phyloP scores from a whole-genome alignment of 2,888 invertebrate genomes.

The Rhagonycha fulva region DNA sequence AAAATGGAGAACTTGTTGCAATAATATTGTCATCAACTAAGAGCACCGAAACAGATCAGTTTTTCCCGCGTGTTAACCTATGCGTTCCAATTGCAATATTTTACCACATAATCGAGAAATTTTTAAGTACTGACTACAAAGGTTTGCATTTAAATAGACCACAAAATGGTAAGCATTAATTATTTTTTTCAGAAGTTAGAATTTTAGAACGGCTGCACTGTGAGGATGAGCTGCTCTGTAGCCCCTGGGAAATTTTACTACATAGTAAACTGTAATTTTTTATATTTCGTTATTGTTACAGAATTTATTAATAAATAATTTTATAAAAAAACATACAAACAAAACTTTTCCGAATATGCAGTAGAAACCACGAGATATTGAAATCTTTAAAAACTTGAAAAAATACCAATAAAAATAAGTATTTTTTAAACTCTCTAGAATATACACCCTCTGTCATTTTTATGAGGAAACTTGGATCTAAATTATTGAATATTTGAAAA shows the following conservation, averaged over 20 bases:
- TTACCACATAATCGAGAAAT: background rate
- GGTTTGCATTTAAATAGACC: background rate
- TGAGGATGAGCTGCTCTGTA: background rate
- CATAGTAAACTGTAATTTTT: background rate
- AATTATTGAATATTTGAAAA: too few species aligned
- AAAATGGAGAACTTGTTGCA: slow-evolving; percentile 58
- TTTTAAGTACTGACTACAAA: background rate
- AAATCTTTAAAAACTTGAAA: too few species aligned
- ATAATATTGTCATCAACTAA: slow-evolving; percentile 63
- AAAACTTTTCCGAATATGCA: too few species aligned
- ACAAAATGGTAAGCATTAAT: background rate
- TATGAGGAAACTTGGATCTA: too few species aligned
- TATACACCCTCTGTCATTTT: too few species aligned
- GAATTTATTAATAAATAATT: background rate
- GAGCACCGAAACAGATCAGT: slow-evolving; percentile 54
- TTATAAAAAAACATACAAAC: too few species aligned
- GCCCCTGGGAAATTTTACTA: background rate
- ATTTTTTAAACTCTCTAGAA: too few species aligned
- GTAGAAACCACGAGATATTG: too few species aligned
- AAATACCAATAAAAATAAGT: too few species aligned
- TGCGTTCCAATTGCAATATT: slow-evolving; percentile 56
- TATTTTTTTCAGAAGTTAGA: background rate
- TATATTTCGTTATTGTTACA: background rate
- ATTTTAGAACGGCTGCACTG: background rate
- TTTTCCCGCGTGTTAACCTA: slow-evolving; percentile 65